Base-by-base conservation (phyloP, 2,888 invertebrate species). In the Leucophora obtusa region DNA sequence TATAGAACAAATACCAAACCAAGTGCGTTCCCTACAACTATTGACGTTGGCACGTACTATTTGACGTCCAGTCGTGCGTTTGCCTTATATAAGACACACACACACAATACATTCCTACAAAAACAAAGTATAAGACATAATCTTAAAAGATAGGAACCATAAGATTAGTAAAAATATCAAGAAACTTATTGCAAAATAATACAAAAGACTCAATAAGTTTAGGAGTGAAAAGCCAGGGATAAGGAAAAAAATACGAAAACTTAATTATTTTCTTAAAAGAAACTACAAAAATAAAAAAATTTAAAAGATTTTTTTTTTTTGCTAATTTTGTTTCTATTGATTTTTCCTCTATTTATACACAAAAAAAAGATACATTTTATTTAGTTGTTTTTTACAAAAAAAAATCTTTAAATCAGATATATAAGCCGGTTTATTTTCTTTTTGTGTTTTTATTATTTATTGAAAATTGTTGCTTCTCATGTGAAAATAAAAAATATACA, bases 381-480 rank as follows among this genome's bases (percentile, higher is more conserved):
- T 38, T 38, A 38, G 11, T 38, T 38, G 8, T n/a, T 60, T 47
- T 60, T 9, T 33, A 65, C 28, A 51, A 17, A 33, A 81, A 73
- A 58, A 69, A 51, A 62, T 59, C 73, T 76, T 76, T 65, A 56
- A 69, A 72, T 58, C 63, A 68, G 70, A 51, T 72, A 76, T 56
- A 73, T 70, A 77, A 76, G 77, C 81, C 81, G 81, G 81, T 74
- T 66, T 35, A 54, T 70, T 69, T 33, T 59, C 38, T 58, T 53
- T 66, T 15, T 73, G 17, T 59, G 24, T 47, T 51, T 28, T 38
- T 47, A 9, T 50, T 62, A 47, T 74, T 74, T 77, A 74, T 70
- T 77, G 73, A 81, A 81, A 81, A 81, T 81, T 81, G 81, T 77
- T 81, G 81, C 81, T 81, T 81, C 81, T 68, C 58, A 70, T 73